phyloP scores from a whole-genome alignment of 2,888 invertebrate species.

The Pristionchus japonicus region DNA sequence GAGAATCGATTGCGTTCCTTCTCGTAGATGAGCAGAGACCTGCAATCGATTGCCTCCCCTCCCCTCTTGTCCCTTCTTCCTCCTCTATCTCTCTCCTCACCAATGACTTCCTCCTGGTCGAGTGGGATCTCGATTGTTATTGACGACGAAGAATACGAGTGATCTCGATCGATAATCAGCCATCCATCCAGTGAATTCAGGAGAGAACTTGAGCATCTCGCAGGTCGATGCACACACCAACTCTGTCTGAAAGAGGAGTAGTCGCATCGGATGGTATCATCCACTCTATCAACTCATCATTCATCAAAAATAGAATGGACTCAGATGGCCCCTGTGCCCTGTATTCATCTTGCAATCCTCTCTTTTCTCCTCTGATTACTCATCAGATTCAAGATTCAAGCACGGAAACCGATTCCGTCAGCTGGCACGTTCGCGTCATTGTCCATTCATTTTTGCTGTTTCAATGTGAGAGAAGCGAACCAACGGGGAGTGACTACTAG shows the following conservation, averaged over 20 bases:
- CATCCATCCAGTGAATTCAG: constrained; percentile 41
- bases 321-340: constrained; percentile 48
- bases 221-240: constrained; percentile 45
- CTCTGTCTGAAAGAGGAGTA: not conserved
- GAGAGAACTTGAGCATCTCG: constrained; percentile 45
- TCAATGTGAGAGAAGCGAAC: not conserved
- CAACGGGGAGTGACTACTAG: not conserved
- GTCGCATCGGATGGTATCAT: not conserved
- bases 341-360: constrained; percentile 35
- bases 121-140: constrained; percentile 54
- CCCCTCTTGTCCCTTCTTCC: not conserved
- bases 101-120: constrained; percentile 44
- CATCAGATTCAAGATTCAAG: not conserved
- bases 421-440: constrained; percentile 45
- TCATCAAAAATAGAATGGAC: constrained; percentile 15
- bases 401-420: constrained; percentile 45
- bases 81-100: not conserved
- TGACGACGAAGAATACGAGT: constrained; percentile 56
- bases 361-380: not conserved
- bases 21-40: constrained; percentile 57
- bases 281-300: not conserved
- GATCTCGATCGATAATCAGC: constrained; percentile 21
- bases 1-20: constrained; percentile 48
- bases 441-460: not conserved
- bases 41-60: constrained; percentile 29